Percentiles rank a stretch among this genome's conserved stretches.
These are phyloP conservation scores for Ferrisia virgata DNA, from an alignment of 2,888 invertebrate species.

Conservation along the genomic window DNA sequence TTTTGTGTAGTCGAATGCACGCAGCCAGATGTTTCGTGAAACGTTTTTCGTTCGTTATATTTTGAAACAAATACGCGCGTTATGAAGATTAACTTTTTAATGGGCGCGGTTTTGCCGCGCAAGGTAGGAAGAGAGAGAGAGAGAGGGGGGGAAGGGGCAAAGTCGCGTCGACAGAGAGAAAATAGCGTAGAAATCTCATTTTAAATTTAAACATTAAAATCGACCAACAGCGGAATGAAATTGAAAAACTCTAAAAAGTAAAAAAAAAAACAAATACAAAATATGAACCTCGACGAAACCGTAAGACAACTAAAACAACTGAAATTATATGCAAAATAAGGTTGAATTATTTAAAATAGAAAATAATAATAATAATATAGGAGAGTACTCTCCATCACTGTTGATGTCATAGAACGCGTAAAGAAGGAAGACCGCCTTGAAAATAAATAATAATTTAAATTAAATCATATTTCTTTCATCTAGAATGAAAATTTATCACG, in stretches of 20 bases:
- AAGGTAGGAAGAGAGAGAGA: too few species aligned
- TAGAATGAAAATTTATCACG: too few species aligned
- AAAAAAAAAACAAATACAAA: too few species aligned
- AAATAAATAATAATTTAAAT: too few species aligned
- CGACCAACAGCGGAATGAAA: neutral
- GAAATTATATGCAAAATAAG: neutral
- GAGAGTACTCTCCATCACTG: too few species aligned
- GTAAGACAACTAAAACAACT: neutral
- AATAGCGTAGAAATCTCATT: neutral
- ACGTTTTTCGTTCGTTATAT: conserved; percentile 15
- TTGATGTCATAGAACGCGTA: too few species aligned
- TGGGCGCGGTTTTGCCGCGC: too few species aligned
- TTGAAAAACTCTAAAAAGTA: neutral
- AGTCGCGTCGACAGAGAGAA: neutral
- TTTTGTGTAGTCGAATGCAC: neutral
- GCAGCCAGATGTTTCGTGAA: neutral
- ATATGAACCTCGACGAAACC: neutral
- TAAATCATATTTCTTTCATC: too few species aligned
- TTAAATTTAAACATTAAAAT: neutral
- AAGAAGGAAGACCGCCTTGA: too few species aligned
- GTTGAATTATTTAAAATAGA: neutral
- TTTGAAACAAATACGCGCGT: conserved; percentile 2
- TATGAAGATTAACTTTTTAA: conserved; percentile 1
- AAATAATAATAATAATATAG: too few species aligned
- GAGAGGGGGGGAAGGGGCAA: neutral